Evolutionary conservation across 2,888 invertebrate genomes (phyloP), one percentile per base, ranked within the genome.

Genomic region (Erebia palarica): DNA sequence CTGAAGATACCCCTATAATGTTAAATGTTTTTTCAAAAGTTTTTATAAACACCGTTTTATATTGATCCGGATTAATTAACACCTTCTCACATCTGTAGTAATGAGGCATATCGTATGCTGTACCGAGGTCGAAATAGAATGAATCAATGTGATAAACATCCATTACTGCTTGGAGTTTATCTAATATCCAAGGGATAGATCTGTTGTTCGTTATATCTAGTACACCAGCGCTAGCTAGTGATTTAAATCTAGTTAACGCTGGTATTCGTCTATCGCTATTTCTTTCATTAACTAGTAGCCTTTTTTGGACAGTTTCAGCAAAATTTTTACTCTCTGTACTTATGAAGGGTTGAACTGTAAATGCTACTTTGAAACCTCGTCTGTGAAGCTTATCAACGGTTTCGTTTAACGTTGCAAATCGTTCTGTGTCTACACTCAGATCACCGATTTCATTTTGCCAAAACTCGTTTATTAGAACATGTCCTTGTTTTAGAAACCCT

Each of bases 311-410:
- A 0, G 97, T 96, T 78, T 97, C 96, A 68, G 95, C 95, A 82
- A 98, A 98, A 80, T 96, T 97, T 1, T 91, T 90, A 76, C 98
- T 97, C 80, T 97, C 97, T 0, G 97, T 97, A 67, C 97, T 96
- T 49, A 98, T 96, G 83, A 97, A 98, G 0, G 98, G 98, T 82
- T 98, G 98, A 0, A 98, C 95, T n/a, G 97, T 96, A 76, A 98
- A 95, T 0, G 96, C 97, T 14, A 98, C 96, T 81, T 97, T 95
- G 76, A 98, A 98, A 0, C 98, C 98, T 75, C 97, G 93, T 49
- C 98, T 94, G 76, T 96, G 96, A 53, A 98, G 94, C 67, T 97
- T 96, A 78, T 96, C 96, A 9, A 98, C 96, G 1, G 96, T 96
- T 71, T 96, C 95, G 70, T 96, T 95, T 77, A 97, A 94, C 0